Evolutionary conservation across 2,797 vertebrate genomes (phyloP), one percentile per base, ranked within the genome.

Genomic region (Amniataba percoides): DNA sequence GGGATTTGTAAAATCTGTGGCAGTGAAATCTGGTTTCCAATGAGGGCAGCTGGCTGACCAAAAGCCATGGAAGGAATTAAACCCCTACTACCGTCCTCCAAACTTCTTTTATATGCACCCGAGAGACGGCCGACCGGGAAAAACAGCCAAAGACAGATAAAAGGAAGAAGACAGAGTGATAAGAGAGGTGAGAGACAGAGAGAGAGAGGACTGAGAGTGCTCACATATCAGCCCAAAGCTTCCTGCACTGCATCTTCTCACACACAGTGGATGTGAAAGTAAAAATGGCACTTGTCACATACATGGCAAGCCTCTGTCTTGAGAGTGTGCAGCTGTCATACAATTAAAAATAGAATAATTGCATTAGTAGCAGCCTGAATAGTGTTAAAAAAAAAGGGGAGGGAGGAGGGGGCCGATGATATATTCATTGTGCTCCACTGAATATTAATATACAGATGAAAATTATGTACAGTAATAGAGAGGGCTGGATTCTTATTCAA

Each of bases 1-100:
- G 65, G 58, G 84, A 86, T 89, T 88, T 87, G 62, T 53, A 40
- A 82, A 92, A 81, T 84, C 70, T 74, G 68, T 59, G 60, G 59
- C 75, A 51, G 48, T 55, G 71, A 87, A 74, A 46, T 82, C 73
- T 77, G 59, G 27, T 68, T 83, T 81, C 46, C 83, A 81, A 42
- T 68, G 78, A 74, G 27, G 62, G 19, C 55, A 69, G 27, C 46
- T 34, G 58, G 55, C 63, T 42, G 39, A 74, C 73, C 64, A 63
- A 76, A 69, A 73, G 10, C 57, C 52, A 80, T 53, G 51, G 55
- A 80, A 80, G 71, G 65, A 83, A 71, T 81, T 71, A 74, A 77
- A 39, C 25, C 39, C 61, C 27, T 43, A 21, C 52, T 48, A 55
- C 67, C 67, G 66, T 58, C 63, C 51, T 36, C 55, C 21, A 70